These are phyloP conservation scores for Trichogramma pretiosum DNA, from an alignment of 1,140 invertebrate genomes.

Conservation along the genomic window DNA sequence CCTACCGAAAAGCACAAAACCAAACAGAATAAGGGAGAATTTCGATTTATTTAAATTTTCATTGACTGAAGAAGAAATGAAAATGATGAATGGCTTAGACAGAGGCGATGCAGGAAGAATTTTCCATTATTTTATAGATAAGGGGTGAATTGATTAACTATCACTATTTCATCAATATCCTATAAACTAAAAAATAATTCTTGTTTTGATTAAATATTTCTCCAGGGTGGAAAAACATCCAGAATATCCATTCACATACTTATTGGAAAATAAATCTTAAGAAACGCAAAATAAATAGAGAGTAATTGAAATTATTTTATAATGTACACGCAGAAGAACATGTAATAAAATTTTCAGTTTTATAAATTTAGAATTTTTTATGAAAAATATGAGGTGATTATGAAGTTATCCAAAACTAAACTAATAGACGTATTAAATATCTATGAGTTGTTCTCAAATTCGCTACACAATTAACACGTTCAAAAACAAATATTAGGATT, in stretches of 20 bases:
- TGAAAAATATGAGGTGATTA: too few species aligned
- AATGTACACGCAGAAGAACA: too few species aligned
- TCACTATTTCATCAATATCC: neutral
- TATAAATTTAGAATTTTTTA: too few species aligned
- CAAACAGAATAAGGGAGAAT: conserved; percentile 50
- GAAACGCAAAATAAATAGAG: too few species aligned
- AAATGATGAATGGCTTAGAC: conserved; percentile 42
- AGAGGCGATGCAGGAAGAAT: conserved; percentile 49
- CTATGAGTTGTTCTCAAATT: too few species aligned
- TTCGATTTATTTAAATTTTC: conserved; percentile 43
- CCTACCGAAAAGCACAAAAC: conserved; percentile 56
- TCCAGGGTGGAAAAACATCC: conserved; percentile 13
- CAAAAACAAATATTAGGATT: too few species aligned
- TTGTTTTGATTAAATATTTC: neutral
- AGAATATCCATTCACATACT: conserved; percentile 11
- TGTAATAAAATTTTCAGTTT: too few species aligned
- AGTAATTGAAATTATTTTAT: too few species aligned
- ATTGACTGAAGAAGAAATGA: conserved; percentile 33
- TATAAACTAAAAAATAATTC: neutral
- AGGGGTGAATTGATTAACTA: conserved; percentile 1
- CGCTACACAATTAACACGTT: too few species aligned
- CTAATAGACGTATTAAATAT: too few species aligned
- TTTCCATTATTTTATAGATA: conserved; percentile 48
- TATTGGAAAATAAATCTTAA: too few species aligned
- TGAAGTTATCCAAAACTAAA: too few species aligned